phyloP scores from a whole-genome alignment of 92 coral and sea anemone species.

The Palythoa caribaeorum region DNA sequence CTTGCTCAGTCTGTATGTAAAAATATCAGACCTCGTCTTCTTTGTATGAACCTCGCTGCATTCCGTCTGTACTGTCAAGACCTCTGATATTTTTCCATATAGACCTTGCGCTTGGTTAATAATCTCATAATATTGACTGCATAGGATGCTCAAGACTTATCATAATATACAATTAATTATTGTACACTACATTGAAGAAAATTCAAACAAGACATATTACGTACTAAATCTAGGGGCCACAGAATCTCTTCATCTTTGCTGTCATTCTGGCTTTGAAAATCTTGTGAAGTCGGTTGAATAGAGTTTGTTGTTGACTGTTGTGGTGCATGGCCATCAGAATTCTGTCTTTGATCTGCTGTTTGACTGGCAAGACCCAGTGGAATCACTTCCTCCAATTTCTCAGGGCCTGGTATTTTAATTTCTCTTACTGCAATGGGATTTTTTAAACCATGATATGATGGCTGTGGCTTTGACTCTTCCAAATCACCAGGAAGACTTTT shows the following conservation, averaged over 20 bases:
- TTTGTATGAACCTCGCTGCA: no score
- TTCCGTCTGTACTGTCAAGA: no score
- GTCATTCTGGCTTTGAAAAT: neutral
- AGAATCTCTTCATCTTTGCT: neutral
- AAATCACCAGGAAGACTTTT: neutral
- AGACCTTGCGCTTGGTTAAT: no score
- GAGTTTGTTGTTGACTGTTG: neutral
- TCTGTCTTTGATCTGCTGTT: neutral
- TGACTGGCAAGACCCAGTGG: slow-evolving; percentile 34
- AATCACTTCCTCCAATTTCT: neutral
- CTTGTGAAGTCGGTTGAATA: neutral
- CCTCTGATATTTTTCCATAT: no score
- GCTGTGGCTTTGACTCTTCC: neutral
- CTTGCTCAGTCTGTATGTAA: no score
- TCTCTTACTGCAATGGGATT: slow-evolving; percentile 26
- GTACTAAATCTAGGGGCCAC: slow-evolving; percentile 27
- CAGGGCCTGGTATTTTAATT: neutral
- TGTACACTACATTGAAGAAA: neutral
- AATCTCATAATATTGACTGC: no score
- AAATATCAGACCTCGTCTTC: no score
- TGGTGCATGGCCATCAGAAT: neutral
- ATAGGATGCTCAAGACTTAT: no score
- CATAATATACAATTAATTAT: no score
- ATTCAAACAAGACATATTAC: neutral
- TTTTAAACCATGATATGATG: neutral